Percentiles rank a stretch among this genome's conserved stretches.
Evolutionary conservation across 1,140 invertebrate species (phyloP).

Genomic region (Caenorhabditis tropicalis): DNA sequence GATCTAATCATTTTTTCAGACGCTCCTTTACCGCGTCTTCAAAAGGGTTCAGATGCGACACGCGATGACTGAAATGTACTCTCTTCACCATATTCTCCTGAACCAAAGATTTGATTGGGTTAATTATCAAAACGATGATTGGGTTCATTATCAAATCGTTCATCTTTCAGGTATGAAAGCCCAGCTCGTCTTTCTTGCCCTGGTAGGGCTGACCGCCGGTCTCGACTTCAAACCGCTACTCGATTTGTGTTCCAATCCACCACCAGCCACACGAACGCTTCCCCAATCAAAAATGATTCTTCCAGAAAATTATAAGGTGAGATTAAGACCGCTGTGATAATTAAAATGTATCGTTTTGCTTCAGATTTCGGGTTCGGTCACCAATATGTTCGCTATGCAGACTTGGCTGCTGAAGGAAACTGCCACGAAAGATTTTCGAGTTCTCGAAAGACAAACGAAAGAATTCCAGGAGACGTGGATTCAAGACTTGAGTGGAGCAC

Average conservation of each 20-base stretch:
- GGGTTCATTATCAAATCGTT: too few species aligned
- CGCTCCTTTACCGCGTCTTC: too few species aligned
- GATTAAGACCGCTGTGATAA: background rate
- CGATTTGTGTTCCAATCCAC: background rate
- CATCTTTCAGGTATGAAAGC: slow-evolving; percentile 7
- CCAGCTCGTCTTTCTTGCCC: background rate
- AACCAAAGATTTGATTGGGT: background rate
- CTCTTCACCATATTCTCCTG: background rate
- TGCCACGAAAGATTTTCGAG: background rate
- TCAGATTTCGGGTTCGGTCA: slow-evolving; percentile 28
- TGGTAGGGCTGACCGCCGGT: background rate
- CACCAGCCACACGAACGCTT: background rate
- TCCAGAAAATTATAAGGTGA: background rate
- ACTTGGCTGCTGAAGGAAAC: background rate
- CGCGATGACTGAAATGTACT: too few species aligned
- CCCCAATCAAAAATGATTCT: slow-evolving; percentile 4
- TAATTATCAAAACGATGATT: background rate
- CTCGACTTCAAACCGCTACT: background rate
- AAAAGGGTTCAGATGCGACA: too few species aligned
- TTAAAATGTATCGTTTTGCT: background rate
- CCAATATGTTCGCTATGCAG: background rate
- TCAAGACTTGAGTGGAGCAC: background rate
- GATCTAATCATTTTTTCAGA: too few species aligned
- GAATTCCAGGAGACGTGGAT: background rate
- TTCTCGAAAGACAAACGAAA: background rate